These are phyloP conservation scores for Lithophane semibrunnea DNA, from an alignment of 2,888 invertebrate species.

Conservation along the genomic window DNA sequence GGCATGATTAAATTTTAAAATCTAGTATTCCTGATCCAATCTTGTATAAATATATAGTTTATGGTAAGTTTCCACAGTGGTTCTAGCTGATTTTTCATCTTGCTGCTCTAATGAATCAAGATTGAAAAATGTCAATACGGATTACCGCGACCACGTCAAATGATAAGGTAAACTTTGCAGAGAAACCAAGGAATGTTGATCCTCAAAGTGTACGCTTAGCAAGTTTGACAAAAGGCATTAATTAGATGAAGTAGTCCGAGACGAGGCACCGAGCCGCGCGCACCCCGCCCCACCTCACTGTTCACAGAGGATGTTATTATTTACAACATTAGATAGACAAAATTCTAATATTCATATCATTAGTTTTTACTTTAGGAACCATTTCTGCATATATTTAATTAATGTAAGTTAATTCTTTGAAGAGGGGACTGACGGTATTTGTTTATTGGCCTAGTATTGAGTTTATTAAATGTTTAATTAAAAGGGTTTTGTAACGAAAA, in stretches of 20 bases:
- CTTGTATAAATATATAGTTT: slow-evolving; percentile 87
- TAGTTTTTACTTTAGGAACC: slow-evolving; percentile 89
- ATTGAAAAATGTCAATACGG: slow-evolving; percentile 71
- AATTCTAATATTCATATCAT: slow-evolving; percentile 90
- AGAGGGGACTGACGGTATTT: slow-evolving; percentile 80
- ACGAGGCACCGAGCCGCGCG: slow-evolving; percentile 70
- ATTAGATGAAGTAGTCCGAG: slow-evolving; percentile 71
- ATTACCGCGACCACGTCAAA: slow-evolving; percentile 73
- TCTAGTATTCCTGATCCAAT: slow-evolving; percentile 85
- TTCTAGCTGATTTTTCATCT: slow-evolving; percentile 84
- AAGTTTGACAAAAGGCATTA: slow-evolving; percentile 76
- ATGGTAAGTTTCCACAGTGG: slow-evolving; percentile 83
- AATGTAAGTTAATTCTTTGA: slow-evolving; percentile 81
- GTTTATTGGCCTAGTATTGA: slow-evolving; percentile 83
- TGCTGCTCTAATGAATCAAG: slow-evolving; percentile 76
- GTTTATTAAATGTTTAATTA: slow-evolving; percentile 79
- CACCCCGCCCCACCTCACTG: slow-evolving; percentile 72
- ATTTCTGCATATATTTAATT: slow-evolving; percentile 80
- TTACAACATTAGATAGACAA: slow-evolving; percentile 88
- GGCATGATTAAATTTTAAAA: slow-evolving; percentile 79
- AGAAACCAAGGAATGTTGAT: slow-evolving; percentile 73
- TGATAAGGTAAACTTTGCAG: slow-evolving; percentile 78
- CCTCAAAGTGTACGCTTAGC: slow-evolving; percentile 80
- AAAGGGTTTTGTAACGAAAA: slow-evolving; percentile 66
- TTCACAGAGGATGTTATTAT: slow-evolving; percentile 76